A percentile compares a stretch with the other conserved stretches of the same genome.
These are phyloP conservation scores for Drosophila pectinifera DNA, from an alignment of 1,140 invertebrate species.

Conservation along the genomic window DNA sequence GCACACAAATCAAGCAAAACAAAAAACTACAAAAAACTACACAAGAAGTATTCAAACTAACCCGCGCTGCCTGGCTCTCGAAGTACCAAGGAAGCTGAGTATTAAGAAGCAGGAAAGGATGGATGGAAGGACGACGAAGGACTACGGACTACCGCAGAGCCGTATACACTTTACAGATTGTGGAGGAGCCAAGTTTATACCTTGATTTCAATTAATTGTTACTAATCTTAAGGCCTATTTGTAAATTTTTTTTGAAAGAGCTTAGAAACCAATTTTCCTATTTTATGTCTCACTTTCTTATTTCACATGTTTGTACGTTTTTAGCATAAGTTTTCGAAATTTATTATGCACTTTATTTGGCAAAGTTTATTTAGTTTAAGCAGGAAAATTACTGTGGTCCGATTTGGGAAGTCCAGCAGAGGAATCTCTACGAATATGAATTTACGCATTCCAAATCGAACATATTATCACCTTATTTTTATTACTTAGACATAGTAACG, in stretches of 20 bases:
- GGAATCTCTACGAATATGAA: constrained; percentile 5
- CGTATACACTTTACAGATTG: constrained; percentile 21
- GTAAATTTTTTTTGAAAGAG: not conserved
- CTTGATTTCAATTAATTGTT: constrained; percentile 28
- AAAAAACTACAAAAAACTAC: constrained; percentile 7
- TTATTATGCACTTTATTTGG: not conserved
- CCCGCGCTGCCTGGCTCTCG: constrained; percentile 28
- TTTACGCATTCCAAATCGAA: constrained; percentile 23
- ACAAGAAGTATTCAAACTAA: constrained; percentile 22
- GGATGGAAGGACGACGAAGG: not conserved
- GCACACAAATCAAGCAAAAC: constrained; percentile 1
- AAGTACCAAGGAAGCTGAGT: too few relatives aligned
- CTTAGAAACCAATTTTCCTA: not conserved
- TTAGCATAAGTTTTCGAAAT: constrained; percentile 7
- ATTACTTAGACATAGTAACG: not conserved
- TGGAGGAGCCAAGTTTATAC: not conserved
- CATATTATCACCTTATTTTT: not conserved
- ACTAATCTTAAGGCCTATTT: constrained; percentile 26
- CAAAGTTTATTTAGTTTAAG: not conserved
- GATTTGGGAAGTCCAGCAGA: not conserved
- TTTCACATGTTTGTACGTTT: not conserved
- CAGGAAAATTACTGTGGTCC: constrained; percentile 9
- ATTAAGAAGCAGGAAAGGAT: constrained; percentile 6
- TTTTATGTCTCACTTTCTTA: not conserved
- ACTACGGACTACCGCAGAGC: constrained; percentile 18